Conservation (phyloP, 2,888 invertebrate species). For the Parnassius orleans region DNA sequence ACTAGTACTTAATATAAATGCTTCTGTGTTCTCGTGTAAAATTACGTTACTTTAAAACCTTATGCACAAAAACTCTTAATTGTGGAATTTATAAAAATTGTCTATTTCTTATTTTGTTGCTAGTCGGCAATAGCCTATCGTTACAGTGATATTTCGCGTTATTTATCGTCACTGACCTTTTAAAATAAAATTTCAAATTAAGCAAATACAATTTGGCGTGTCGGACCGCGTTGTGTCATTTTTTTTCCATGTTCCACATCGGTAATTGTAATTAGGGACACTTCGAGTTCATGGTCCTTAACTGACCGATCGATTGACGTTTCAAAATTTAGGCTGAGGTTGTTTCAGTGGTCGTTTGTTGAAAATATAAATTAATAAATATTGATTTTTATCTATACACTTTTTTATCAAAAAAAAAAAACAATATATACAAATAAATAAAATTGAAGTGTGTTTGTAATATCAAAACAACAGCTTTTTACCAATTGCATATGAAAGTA, state of each 20-base stretch:
- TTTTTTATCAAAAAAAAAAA: too few species aligned
- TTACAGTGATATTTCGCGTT: background rate
- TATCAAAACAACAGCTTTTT: too few species aligned
- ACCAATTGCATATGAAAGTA: too few species aligned
- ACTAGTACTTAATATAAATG: too few species aligned
- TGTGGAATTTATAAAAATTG: too few species aligned
- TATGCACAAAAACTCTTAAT: too few species aligned
- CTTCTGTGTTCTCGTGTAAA: too few species aligned
- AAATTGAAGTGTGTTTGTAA: too few species aligned
- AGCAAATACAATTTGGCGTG: slow-evolving; percentile 7
- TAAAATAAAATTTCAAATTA: slow-evolving; percentile 5
- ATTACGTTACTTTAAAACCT: too few species aligned
- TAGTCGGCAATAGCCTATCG: too few species aligned
- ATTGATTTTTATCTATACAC: background rate
- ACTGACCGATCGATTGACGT: background rate
- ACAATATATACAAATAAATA: too few species aligned
- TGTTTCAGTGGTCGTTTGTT: slow-evolving; percentile 1
- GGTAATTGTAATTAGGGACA: slow-evolving; percentile 9
- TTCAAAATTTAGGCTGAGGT: slow-evolving; percentile 18
- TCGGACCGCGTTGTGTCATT: slow-evolving; percentile 10
- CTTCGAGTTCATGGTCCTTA: slow-evolving; percentile 12
- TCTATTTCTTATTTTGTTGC: too few species aligned
- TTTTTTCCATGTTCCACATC: slow-evolving; percentile 6
- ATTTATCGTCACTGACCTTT: slow-evolving; percentile 1
- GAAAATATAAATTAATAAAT: background rate